A percentile compares a stretch with the other conserved stretches of the same genome.
Conservation (phyloP, 92 coral and sea anemone genomes). For the Porites lobata region DNA sequence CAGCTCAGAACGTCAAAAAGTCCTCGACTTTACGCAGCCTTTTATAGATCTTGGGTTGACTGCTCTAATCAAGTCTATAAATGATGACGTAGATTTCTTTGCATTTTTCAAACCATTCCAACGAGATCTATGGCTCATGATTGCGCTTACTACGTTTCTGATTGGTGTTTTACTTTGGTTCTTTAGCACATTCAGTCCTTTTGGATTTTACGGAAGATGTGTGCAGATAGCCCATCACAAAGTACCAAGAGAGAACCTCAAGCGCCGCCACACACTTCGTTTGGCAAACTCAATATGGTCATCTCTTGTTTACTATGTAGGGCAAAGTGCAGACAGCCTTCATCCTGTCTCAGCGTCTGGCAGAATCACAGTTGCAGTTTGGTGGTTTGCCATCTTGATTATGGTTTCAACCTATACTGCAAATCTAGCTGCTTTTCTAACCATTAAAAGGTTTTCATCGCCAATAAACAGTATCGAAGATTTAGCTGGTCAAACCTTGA, state of each 20-base stretch:
- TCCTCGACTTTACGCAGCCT: slow-evolving; percentile 90
- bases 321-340: slow-evolving; percentile 87
- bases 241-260: slow-evolving; percentile 73
- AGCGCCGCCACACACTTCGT: slow-evolving; percentile 76
- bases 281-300: slow-evolving; percentile 82
- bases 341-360: slow-evolving; percentile 88
- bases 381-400: slow-evolving; percentile 90
- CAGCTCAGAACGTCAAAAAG: slow-evolving; percentile 84
- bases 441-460: slow-evolving; percentile 76
- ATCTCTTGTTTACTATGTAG: slow-evolving; percentile 80
- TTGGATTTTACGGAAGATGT: slow-evolving; percentile 90
- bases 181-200: slow-evolving; percentile 93
- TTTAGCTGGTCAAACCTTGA: slow-evolving; percentile 76
- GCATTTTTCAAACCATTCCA: slow-evolving; percentile 83
- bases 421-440: slow-evolving; percentile 88
- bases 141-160: slow-evolving; percentile 67
- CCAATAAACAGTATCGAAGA: slow-evolving; percentile 81
- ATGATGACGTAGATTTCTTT: slow-evolving; percentile 63
- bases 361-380: slow-evolving; percentile 85
- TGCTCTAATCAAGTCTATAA: slow-evolving; percentile 67
- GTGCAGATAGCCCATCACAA: slow-evolving; percentile 80
- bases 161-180: slow-evolving; percentile 83
- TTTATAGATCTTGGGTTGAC: slow-evolving; percentile 87
- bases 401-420: slow-evolving; percentile 93
- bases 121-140: slow-evolving; percentile 76